Percentiles rank a stretch among this genome's conserved stretches.
phyloP scores from a whole-genome alignment of 2,888 invertebrate genomes.

The Enchytraeus crypticus region DNA sequence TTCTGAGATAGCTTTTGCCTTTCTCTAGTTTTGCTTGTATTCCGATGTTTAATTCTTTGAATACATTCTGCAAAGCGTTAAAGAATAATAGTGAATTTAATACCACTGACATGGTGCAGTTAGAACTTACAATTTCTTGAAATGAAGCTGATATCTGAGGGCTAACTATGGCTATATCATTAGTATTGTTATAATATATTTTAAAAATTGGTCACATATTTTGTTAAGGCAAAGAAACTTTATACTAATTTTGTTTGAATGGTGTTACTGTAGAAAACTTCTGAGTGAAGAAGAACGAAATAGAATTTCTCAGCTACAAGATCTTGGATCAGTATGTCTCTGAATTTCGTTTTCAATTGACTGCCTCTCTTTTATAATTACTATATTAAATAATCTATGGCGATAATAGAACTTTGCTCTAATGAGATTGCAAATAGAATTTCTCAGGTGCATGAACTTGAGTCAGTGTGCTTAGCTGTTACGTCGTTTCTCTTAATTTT shows the following conservation, averaged over 20 bases:
- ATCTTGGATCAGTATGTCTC: constrained; percentile 65
- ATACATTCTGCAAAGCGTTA: too few species aligned
- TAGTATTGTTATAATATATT: too few species aligned
- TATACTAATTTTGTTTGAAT: not conserved
- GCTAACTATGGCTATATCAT: too few species aligned
- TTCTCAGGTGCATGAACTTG: not conserved
- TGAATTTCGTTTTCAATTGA: not conserved
- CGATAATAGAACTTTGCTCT: not conserved
- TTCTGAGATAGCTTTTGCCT: too few species aligned
- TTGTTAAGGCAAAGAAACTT: too few species aligned
- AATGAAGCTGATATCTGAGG: too few species aligned
- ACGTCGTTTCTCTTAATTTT: not conserved
- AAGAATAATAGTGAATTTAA: too few species aligned
- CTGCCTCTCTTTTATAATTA: not conserved
- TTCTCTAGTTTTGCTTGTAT: too few species aligned
- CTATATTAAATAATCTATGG: not conserved
- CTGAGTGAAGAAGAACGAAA: constrained; percentile 87
- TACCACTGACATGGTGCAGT: too few species aligned
- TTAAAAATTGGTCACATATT: too few species aligned
- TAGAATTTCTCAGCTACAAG: constrained; percentile 74
- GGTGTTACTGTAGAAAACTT: constrained; percentile 59
- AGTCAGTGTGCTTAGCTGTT: not conserved
- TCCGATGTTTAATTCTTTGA: too few species aligned
- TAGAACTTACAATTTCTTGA: too few species aligned
- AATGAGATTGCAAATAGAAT: not conserved